phyloP scores from a whole-genome alignment of 2,888 invertebrate genomes.

The Protula sp. region DNA sequence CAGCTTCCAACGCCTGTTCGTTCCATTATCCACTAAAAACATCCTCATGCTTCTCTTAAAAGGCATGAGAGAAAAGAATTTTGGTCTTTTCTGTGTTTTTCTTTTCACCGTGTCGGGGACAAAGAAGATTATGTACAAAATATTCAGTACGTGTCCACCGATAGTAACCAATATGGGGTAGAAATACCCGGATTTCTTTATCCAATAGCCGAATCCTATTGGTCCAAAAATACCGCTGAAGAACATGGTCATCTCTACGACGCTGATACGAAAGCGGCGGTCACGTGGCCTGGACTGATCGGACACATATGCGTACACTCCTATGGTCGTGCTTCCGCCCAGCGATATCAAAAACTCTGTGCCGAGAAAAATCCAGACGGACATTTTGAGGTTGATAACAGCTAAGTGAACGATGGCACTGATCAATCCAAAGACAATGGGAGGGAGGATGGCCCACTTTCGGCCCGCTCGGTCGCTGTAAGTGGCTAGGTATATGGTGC shows the following conservation, averaged over 20 bases:
- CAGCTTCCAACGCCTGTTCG: not conserved
- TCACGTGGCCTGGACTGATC: conserved; percentile 12
- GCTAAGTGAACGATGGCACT: conserved; percentile 1
- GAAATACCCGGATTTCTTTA: too few relatives aligned
- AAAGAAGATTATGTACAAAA: too few relatives aligned
- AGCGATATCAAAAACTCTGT: conserved; percentile 6
- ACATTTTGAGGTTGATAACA: conserved; percentile 5
- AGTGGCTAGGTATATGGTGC: conserved; percentile 15
- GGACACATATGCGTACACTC: conserved; percentile 15
- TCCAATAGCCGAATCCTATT: conserved; percentile 7
- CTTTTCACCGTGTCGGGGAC: too few relatives aligned
- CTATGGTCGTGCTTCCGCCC: conserved; percentile 10
- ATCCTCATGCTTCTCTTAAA: not conserved
- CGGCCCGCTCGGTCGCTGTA: conserved; percentile 19
- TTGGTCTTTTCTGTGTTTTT: conserved; percentile 2
- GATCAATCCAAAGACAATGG: conserved; percentile 10
- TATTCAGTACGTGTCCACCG: too few relatives aligned
- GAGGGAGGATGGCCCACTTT: conserved; percentile 17
- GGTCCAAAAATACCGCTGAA: conserved; percentile 8
- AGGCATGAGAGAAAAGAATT: conserved; percentile 5
- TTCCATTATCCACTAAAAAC: conserved; percentile 4
- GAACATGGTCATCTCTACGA: conserved; percentile 13
- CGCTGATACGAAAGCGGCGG: conserved; percentile 11
- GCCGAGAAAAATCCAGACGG: conserved; percentile 12
- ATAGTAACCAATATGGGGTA: too few relatives aligned